phyloP scores from a whole-genome alignment of 1,140 invertebrate species.

The Zaprionus kolodkinae region DNA sequence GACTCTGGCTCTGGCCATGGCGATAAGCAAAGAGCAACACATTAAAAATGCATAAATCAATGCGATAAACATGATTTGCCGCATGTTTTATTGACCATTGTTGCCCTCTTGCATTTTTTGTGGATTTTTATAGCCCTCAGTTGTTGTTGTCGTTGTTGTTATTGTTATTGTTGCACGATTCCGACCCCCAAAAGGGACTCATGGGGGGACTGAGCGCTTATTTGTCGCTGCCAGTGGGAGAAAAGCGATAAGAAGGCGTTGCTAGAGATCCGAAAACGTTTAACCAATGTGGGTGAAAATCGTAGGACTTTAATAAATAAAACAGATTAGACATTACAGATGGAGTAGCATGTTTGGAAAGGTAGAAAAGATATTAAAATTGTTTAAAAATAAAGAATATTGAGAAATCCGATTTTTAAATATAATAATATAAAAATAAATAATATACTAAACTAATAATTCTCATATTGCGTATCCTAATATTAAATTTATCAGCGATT shows the following conservation, averaged over 20 bases:
- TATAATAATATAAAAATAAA: no score
- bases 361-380: no score
- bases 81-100: conserved; percentile 84
- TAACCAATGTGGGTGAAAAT: no score
- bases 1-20: neutral
- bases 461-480: no score
- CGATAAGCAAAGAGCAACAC: conserved; percentile 84
- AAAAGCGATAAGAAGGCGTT: neutral
- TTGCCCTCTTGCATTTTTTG: conserved; percentile 45
- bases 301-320: no score
- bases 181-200: conserved; percentile 54
- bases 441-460: no score
- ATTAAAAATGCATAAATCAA: conserved; percentile 85
- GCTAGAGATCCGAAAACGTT: neutral
- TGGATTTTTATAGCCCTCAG: conserved; percentile 12
- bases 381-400: no score
- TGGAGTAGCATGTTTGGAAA: no score
- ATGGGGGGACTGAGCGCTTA: conserved; percentile 9
- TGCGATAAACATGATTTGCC: conserved; percentile 84
- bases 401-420: no score
- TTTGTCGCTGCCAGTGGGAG: neutral
- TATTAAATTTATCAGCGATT: no score
- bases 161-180: conserved; percentile 52
- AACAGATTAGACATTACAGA: no score
- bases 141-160: conserved; percentile 18